Percentiles rank a stretch among this genome's conserved stretches.
Evolutionary conservation across 2,113 vertebrate genomes (phyloP).

Genomic region (Takifugu flavidus): DNA sequence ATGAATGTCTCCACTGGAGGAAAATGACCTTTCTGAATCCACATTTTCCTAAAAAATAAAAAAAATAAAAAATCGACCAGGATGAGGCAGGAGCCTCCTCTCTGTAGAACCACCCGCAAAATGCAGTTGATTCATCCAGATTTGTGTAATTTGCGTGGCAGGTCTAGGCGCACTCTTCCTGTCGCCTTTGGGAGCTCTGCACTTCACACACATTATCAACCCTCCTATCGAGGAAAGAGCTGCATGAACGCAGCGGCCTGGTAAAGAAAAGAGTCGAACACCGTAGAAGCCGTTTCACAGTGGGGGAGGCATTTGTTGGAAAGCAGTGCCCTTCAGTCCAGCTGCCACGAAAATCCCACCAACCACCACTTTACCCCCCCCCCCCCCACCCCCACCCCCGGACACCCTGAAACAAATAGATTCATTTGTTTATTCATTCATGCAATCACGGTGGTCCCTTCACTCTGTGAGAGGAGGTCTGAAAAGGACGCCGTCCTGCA

Average conservation of each 20-base stretch:
- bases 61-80: too few relatives aligned
- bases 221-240: too few relatives aligned
- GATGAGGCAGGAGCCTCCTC: too few relatives aligned
- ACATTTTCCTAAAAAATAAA: too few relatives aligned
- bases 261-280: slow-evolving; percentile 11
- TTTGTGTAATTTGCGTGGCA: too few relatives aligned
- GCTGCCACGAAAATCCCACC: slow-evolving; percentile 23
- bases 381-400: slow-evolving; percentile 10
- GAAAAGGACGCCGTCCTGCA: slow-evolving; percentile 68
- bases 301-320: slow-evolving; percentile 45
- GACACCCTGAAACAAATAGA: slow-evolving; percentile 58
- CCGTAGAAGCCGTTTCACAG: slow-evolving; percentile 38
- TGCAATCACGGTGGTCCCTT: slow-evolving; percentile 66
- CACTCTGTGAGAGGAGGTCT: slow-evolving; percentile 58
- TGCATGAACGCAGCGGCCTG: background rate
- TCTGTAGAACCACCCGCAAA: too few relatives aligned
- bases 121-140: too few relatives aligned
- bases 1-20: too few relatives aligned
- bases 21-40: too few relatives aligned
- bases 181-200: too few relatives aligned
- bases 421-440: slow-evolving; percentile 69
- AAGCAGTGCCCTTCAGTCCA: slow-evolving; percentile 38
- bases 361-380: slow-evolving; percentile 31
- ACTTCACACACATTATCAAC: too few relatives aligned
- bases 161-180: too few relatives aligned